Evolutionary conservation across 2,888 invertebrate genomes (phyloP).

Genomic region (Sialis fuliginosa): DNA sequence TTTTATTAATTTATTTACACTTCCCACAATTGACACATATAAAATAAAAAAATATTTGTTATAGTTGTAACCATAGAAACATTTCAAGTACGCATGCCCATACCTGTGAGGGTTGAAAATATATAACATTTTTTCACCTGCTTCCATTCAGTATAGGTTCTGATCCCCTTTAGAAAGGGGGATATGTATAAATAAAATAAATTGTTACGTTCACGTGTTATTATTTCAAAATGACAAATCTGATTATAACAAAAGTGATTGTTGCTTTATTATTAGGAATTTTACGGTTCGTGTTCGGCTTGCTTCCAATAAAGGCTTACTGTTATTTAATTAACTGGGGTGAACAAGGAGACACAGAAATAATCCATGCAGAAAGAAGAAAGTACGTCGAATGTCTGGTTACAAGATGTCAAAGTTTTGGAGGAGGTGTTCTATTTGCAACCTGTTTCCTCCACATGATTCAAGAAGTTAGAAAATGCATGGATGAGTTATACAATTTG

Average conservation of each 20-base stretch:
- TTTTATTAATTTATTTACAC: too few species aligned
- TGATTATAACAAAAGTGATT: constrained; percentile 26
- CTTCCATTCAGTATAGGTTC: too few species aligned
- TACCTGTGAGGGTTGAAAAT: too few species aligned
- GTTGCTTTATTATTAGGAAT: constrained; percentile 28
- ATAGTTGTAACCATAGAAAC: too few species aligned
- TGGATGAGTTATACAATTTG: constrained; percentile 20
- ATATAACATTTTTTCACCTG: too few species aligned
- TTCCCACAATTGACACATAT: too few species aligned
- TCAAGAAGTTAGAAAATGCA: constrained; percentile 29
- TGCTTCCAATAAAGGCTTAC: constrained; percentile 30
- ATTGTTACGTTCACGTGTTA: too few species aligned
- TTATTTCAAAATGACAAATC: constrained; percentile 18
- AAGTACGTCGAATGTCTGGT: constrained; percentile 19
- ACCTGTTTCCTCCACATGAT: constrained; percentile 39
- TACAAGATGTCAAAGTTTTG: constrained; percentile 28
- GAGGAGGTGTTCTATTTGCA: constrained; percentile 36
- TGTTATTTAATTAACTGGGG: constrained; percentile 21
- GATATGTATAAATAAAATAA: neutral
- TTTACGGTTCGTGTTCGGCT: constrained; percentile 28
- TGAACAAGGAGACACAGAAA: constrained; percentile 16
- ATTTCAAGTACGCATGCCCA: too few species aligned
- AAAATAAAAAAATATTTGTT: too few species aligned
- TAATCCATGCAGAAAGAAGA: constrained; percentile 19
- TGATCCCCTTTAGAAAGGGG: too few species aligned